Evolutionary conservation across 1,140 invertebrate species (phyloP).

Genomic region (Formica exsecta): DNA sequence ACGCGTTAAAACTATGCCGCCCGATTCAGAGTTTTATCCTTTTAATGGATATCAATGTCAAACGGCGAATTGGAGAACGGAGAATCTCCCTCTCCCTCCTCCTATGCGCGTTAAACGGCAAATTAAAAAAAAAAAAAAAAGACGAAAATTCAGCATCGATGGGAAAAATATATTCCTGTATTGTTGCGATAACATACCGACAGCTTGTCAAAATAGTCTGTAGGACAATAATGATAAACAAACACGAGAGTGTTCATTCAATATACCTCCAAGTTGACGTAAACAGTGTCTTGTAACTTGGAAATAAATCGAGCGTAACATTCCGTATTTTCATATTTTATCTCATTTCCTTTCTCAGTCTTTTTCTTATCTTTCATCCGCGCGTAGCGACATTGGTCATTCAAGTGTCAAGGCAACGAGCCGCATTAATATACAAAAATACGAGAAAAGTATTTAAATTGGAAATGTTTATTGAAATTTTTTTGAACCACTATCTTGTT

Average conservation of each 20-base stretch:
- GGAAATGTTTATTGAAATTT: no score
- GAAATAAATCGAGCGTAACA: slow-evolving; percentile 3
- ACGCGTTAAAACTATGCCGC: slow-evolving; percentile 21
- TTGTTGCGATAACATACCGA: background rate
- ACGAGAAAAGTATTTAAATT: background rate
- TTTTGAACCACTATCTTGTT: no score
- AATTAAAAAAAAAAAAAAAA: background rate
- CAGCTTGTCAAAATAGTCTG: slow-evolving; percentile 26
- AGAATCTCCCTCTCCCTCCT: background rate
- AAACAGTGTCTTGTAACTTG: background rate
- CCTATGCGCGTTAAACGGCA: background rate
- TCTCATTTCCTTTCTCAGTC: background rate
- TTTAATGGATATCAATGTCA: slow-evolving; percentile 48
- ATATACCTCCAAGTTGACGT: slow-evolving; percentile 26
- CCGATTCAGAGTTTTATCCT: slow-evolving; percentile 43
- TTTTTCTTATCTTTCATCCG: background rate
- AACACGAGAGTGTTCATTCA: slow-evolving; percentile 15
- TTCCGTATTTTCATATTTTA: slow-evolving; percentile 1
- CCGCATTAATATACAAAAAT: background rate
- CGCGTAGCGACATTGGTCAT: background rate
- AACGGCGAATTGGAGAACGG: background rate
- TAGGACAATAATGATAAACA: slow-evolving; percentile 40
- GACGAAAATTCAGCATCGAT: background rate
- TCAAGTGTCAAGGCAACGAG: slow-evolving; percentile 20
- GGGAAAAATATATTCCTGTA: background rate